Percentiles rank a stretch among this genome's conserved stretches.
These are phyloP conservation scores for Musca vetustissima DNA, from an alignment of 1,140 invertebrate genomes.

Conservation along the genomic window DNA sequence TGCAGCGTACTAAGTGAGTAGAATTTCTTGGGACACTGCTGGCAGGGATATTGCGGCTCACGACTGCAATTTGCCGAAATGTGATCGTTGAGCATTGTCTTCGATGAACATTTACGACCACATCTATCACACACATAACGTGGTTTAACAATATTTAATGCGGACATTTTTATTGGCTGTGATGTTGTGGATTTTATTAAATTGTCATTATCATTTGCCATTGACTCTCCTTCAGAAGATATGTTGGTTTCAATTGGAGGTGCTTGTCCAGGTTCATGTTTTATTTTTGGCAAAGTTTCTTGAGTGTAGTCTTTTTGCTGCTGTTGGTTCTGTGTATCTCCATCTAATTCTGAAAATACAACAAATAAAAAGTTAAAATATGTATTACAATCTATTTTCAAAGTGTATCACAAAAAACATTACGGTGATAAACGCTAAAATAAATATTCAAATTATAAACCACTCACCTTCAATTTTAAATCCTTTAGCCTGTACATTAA, in stretches of 20 bases:
- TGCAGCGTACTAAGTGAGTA: conserved; percentile 42
- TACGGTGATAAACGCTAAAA: too few relatives aligned
- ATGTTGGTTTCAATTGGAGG: neutral
- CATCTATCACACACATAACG: conserved; percentile 26
- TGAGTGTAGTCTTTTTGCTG: neutral
- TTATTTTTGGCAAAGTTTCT: neutral
- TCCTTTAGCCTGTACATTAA: conserved; percentile 5
- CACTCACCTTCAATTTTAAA: conserved; percentile 1
- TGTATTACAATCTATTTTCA: too few relatives aligned
- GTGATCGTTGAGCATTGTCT: conserved; percentile 23
- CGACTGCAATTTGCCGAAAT: conserved; percentile 24
- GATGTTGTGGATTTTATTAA: neutral
- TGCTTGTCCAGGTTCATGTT: neutral
- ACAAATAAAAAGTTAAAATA: too few relatives aligned
- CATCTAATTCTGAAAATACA: too few relatives aligned
- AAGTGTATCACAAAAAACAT: too few relatives aligned
- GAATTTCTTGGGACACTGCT: conserved; percentile 39
- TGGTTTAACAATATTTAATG: neutral
- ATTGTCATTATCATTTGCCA: neutral
- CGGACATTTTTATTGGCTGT: neutral
- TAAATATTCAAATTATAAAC: too few relatives aligned
- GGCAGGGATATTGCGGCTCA: conserved; percentile 25
- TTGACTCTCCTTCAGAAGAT: neutral
- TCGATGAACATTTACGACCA: conserved; percentile 23
- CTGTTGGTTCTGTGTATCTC: too few relatives aligned